Conservation (phyloP, 2,888 invertebrate genomes). For the Nasonia oneida region DNA sequence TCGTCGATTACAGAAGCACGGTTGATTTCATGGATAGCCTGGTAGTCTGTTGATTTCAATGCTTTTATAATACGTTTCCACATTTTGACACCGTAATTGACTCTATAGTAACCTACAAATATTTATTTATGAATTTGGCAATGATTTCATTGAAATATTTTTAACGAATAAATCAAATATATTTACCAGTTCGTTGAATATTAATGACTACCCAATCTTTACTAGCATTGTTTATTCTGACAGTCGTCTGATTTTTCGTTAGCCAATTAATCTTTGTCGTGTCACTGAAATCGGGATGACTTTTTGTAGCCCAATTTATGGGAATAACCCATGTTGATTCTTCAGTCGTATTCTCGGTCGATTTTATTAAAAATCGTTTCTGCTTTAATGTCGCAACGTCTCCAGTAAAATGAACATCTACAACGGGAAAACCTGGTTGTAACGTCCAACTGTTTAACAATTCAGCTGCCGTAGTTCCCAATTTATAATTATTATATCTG, state of each 20-base stretch:
- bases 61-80: constrained; percentile 81
- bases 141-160: neutral
- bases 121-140: neutral
- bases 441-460: constrained; percentile 82
- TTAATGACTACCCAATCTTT: constrained; percentile 87
- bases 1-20: constrained; percentile 82
- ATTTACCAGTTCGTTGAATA: constrained; percentile 84
- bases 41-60: constrained; percentile 76
- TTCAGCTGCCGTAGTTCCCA: neutral
- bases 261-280: constrained; percentile 80
- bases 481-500: constrained; percentile 61
- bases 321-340: constrained; percentile 87
- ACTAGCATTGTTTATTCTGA: constrained; percentile 72
- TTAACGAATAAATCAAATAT: neutral
- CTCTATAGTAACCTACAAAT: constrained; percentile 82
- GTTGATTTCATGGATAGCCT: constrained; percentile 78
- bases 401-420: constrained; percentile 77
- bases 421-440: constrained; percentile 82
- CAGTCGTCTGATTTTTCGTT: constrained; percentile 66
- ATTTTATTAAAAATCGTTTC: constrained; percentile 67
- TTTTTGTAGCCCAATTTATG: constrained; percentile 85
- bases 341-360: constrained; percentile 11
- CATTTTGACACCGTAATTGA: constrained; percentile 81
- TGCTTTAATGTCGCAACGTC: constrained; percentile 63
- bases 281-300: constrained; percentile 65